phyloP scores from a whole-genome alignment of 1,140 invertebrate species.

The Oryzaephilus surinamensis region DNA sequence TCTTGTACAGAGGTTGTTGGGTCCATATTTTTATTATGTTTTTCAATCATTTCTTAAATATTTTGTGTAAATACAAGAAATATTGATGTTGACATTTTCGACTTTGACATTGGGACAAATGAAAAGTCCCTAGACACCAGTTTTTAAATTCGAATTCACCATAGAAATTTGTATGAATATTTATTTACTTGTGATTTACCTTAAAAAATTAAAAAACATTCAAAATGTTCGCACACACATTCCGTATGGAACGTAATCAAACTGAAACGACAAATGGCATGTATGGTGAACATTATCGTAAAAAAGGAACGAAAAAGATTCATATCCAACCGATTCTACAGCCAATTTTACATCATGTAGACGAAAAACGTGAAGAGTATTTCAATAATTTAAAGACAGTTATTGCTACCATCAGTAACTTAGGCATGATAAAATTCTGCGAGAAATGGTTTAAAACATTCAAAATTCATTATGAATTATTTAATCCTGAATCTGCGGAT shows the following conservation, averaged over 20 bases:
- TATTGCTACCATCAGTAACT: conserved; percentile 26
- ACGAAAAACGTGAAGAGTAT: conserved; percentile 24
- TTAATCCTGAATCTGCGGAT: conserved; percentile 26
- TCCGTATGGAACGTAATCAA: conserved; percentile 32
- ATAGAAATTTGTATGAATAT: conserved; percentile 2
- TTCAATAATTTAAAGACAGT: conserved; percentile 24
- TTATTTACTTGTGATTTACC: conserved; percentile 5
- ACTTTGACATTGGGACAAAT: too few species aligned
- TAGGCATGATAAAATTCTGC: conserved; percentile 23
- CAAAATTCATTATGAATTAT: conserved; percentile 29
- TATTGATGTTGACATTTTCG: too few species aligned
- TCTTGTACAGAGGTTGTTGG: conserved; percentile 20
- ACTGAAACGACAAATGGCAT: conserved; percentile 28
- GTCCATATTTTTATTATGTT: neutral
- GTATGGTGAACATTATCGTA: conserved; percentile 30
- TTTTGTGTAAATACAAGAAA: too few species aligned
- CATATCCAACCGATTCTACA: conserved; percentile 23
- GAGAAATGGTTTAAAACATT: conserved; percentile 29
- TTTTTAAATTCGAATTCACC: conserved; percentile 3
- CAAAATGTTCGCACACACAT: conserved; percentile 31
- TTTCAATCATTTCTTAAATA: too few species aligned
- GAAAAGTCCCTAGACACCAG: conserved; percentile 2
- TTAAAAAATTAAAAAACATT: conserved; percentile 31
- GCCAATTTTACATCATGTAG: conserved; percentile 27
- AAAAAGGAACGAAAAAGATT: conserved; percentile 27